Evolutionary conservation across 1,140 invertebrate species (phyloP).

Genomic region (Zaprionus gabonicus): DNA sequence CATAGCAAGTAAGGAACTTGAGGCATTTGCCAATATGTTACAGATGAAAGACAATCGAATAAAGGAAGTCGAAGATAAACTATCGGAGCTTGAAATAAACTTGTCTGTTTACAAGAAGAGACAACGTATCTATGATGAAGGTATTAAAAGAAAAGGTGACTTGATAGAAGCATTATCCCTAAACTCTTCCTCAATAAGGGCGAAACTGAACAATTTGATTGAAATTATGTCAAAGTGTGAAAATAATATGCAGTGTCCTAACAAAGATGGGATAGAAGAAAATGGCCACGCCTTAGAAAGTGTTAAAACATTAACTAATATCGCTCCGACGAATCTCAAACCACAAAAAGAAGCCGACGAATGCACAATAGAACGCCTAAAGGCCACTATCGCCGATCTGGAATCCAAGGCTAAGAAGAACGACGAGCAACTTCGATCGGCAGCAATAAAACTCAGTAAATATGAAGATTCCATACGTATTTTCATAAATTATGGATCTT

Average conservation of each 20-base stretch:
- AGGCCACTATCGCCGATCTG: not conserved
- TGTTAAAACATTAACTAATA: too few relatives aligned
- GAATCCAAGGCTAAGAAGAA: not conserved
- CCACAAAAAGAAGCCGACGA: too few relatives aligned
- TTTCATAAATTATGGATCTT: not conserved
- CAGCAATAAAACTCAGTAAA: not conserved
- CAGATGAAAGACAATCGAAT: slow-evolving; percentile 1
- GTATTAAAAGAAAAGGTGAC: not conserved
- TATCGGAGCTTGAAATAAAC: not conserved
- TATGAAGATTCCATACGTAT: not conserved
- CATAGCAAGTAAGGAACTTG: not conserved
- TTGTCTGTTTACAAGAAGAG: not conserved
- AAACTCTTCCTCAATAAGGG: not conserved
- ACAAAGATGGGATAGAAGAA: too few relatives aligned
- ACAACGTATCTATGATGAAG: not conserved
- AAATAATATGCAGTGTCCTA: too few relatives aligned
- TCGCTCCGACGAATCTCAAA: too few relatives aligned
- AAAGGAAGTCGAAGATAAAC: not conserved
- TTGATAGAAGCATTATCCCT: not conserved
- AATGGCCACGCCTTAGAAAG: too few relatives aligned
- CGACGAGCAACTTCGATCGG: not conserved
- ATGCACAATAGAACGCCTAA: too few relatives aligned
- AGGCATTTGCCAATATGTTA: not conserved
- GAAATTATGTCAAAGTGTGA: too few relatives aligned
- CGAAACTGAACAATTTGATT: not conserved